Evolutionary conservation across 1,140 invertebrate genomes (phyloP), one percentile per base, ranked within the genome.

Genomic region (Drosophila mojavensis): DNA sequence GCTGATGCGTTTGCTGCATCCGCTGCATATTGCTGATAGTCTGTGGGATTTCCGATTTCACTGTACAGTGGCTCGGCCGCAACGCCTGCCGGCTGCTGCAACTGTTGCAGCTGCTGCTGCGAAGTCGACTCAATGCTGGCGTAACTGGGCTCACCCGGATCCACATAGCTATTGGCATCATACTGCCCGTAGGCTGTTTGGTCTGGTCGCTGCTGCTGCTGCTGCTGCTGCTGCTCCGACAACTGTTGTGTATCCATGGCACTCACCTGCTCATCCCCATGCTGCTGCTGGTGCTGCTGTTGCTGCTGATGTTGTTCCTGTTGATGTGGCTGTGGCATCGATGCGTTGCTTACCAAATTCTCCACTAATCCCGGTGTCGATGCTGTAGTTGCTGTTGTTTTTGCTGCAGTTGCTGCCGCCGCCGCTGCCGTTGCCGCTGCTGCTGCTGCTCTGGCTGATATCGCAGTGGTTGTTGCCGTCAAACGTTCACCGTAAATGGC

Each of bases 401-500:
- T 50, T 13, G 60, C 30, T 48, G 61, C 54, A 9, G 47, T 50
- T 13, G 60, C 30, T 48, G 61, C 54, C 11, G 60, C 24, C 1
- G 33, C 54, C 24, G 62, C 51, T 24, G 30, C 33, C 6, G 77
- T 53, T 6, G 56, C 64, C 56, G 51, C 68, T 41, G 36, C 28
- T 20, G 53, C 36, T 13, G 53, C 28, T 58, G 64, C n/a, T 26
- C 24, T 30, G 45, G 75, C 24, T 48, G 63, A 28, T 45, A 43
- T 50, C 55, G 48, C 56, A 55, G 64, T 47, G 5, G 68, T 39
- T 47, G 55, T 33, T 24, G 74, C 72, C 62, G 78, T 91, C 74
- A 92, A 68, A 26, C 89, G 78, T 75, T 92, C 91, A 51, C 91
- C 91, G 75, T 92, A 92, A 84, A 92, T 91, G 68, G 91, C 91